Evolutionary conservation across 2,888 invertebrate genomes (phyloP), one percentile per base, ranked within the genome.

Genomic region (Meiosimyza decipiens): DNA sequence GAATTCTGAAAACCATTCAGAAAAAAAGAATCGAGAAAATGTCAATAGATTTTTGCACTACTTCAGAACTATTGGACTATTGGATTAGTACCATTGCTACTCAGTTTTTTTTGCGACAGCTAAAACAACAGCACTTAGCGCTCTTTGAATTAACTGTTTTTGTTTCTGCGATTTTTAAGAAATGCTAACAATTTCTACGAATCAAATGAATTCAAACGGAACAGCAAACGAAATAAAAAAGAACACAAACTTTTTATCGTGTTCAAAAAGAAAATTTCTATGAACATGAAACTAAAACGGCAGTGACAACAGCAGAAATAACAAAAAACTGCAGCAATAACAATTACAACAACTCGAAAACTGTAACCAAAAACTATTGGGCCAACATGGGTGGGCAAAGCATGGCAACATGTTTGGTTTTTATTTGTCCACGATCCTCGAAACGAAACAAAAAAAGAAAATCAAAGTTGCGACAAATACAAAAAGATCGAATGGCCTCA

Each of bases 1-100:
- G 28, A 28, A 28, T 28, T 28, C 28, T 28, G 3, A 28, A 28
- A 28, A 4, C 2, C 28, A 28, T 28, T 28, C 28, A 28, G 28
- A 28, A 28, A 28, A 28, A 28, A 28, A 28, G 4, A 2, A 28
- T 4, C 28, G 79, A 82, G 82, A 81, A 80, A 81, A 80, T 83
- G 81, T 81, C 82, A 84, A 83, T 83, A 81, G 84, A 84, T 83
- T 83, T 84, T 78, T 83, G 82, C 82, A 82, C 82, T 82, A 84
- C 77, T 28, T 28, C 0, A 28, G 28, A 28, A 28, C 28, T 28
- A 40, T 9, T 40, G 3, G 40, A 40, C 40, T 84, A 82, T 49
- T 55, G 67, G 67, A 1, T 67, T 15, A 49, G 7, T 12, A 16
- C 11, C 28, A 51, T 12, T 67, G 16, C 4, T 57, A 22, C 9